Percentiles rank a stretch among this genome's conserved stretches.
phyloP scores from a whole-genome alignment of 1,140 invertebrate genomes.

The Diplogasteroides magnus region DNA sequence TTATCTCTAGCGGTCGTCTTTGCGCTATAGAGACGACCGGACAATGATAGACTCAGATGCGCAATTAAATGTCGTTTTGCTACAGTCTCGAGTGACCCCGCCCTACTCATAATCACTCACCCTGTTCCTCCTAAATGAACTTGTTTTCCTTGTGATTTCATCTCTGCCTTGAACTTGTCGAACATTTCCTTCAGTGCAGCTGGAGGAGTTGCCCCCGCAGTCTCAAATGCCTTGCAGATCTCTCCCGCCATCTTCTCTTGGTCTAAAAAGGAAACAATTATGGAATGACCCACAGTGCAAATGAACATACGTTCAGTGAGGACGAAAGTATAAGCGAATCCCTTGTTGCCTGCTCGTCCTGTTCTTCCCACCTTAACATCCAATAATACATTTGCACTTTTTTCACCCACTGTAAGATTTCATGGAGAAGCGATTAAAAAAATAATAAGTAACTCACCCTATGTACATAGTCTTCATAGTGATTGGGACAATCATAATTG shows the following conservation, averaged over 20 bases:
- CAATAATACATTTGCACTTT: no score
- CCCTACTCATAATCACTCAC: no score
- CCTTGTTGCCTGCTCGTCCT: conserved; percentile 88
- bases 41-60: no score
- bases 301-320: conserved; percentile 86
- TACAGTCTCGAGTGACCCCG: no score
- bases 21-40: no score
- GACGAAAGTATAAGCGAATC: conserved; percentile 89
- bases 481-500: conserved; percentile 99
- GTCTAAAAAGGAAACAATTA: conserved; percentile 81
- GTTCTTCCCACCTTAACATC: no score
- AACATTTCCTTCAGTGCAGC: conserved; percentile 45
- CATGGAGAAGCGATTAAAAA: no score
- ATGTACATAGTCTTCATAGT: conserved; percentile 71
- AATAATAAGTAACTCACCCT: no score
- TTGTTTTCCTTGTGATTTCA: conserved; percentile 69
- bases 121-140: conserved; percentile 89
- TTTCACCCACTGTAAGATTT: no score
- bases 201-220: conserved; percentile 39
- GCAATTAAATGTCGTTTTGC: no score
- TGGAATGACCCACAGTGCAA: no score
- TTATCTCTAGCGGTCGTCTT: conserved; percentile 68
- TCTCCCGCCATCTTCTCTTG: conserved; percentile 61
- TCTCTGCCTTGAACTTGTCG: conserved; percentile 42
- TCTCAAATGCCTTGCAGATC: conserved; percentile 50